Evolutionary conservation across 1,140 invertebrate species (phyloP).

Genomic region (Drosophila kurseongensis): DNA sequence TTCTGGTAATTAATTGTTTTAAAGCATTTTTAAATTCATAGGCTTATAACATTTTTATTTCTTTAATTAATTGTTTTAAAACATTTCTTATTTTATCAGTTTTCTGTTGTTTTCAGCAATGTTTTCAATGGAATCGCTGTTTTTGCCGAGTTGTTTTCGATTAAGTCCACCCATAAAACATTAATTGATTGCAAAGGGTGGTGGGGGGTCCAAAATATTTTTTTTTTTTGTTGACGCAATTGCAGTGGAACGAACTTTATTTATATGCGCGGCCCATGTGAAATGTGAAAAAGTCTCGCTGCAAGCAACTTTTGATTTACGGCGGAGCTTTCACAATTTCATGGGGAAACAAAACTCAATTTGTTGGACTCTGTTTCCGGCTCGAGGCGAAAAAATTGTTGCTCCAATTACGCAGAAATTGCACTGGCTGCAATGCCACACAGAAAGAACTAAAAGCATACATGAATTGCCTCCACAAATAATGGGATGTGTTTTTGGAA

Average conservation of each 20-base stretch:
- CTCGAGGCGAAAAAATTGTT: constrained; percentile 32
- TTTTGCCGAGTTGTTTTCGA: not conserved
- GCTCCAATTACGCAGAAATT: constrained; percentile 31
- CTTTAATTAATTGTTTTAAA: not conserved
- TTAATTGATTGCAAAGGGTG: constrained; percentile 7
- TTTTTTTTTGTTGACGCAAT: not conserved
- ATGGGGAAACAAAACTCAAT: constrained; percentile 32
- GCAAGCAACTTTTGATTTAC: constrained; percentile 31
- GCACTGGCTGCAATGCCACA: constrained; percentile 4
- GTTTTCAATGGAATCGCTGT: not conserved
- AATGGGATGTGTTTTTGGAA: too few species aligned
- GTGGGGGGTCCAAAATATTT: not conserved
- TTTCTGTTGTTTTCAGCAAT: too few species aligned
- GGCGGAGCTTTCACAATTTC: constrained; percentile 21
- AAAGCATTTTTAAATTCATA: too few species aligned
- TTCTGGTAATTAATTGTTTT: too few species aligned
- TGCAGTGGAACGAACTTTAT: constrained; percentile 21
- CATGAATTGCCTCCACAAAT: too few species aligned
- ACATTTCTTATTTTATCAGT: too few species aligned
- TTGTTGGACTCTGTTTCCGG: constrained; percentile 17
- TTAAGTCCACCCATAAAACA: constrained; percentile 6
- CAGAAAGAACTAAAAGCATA: not conserved
- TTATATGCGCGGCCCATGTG: constrained; percentile 1
- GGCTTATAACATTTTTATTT: too few species aligned
- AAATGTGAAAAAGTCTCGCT: constrained; percentile 8